Conservation (phyloP, 2,113 vertebrate species). For the Anhinga anhinga region DNA sequence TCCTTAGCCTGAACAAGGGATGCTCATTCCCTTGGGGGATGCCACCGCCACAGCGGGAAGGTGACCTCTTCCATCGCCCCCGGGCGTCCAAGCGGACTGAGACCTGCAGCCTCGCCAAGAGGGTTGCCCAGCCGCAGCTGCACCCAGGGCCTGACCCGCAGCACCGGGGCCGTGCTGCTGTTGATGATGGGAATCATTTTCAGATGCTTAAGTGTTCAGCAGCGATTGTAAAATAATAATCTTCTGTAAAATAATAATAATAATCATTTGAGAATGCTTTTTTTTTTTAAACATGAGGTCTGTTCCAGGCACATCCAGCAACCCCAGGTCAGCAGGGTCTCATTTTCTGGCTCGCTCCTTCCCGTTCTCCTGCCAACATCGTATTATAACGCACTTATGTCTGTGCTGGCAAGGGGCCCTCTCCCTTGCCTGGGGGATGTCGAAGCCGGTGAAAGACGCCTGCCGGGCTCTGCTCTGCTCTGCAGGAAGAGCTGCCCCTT, state of each 20-base stretch:
- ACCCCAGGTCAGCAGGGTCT: not conserved
- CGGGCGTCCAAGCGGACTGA: accelerated
- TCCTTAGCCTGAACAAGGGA: accelerated
- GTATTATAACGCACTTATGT: not conserved
- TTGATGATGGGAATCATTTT: accelerated
- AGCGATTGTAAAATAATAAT: not conserved
- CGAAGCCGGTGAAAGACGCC: not conserved
- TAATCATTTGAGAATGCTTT: not conserved
- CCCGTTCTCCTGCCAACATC: not conserved
- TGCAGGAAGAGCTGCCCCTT: not conserved
- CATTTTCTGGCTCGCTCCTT: not conserved
- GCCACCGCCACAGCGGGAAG: not conserved
- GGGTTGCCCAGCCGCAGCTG: not conserved
- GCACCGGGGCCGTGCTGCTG: accelerated
- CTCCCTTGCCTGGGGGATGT: not conserved
- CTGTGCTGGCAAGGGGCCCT: not conserved
- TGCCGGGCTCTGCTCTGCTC: not conserved
- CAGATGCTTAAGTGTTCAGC: accelerated
- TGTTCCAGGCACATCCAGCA: constrained; percentile 4
- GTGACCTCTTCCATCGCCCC: not conserved
- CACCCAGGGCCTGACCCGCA: not conserved
- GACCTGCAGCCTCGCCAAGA: accelerated
- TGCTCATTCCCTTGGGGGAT: not conserved
- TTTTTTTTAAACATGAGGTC: not conserved
- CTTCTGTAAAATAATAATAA: not conserved